A percentile compares a stretch with the other conserved stretches of the same genome.
Evolutionary conservation across 2,113 vertebrate genomes (phyloP).

Genomic region (Tachycineta bicolor): DNA sequence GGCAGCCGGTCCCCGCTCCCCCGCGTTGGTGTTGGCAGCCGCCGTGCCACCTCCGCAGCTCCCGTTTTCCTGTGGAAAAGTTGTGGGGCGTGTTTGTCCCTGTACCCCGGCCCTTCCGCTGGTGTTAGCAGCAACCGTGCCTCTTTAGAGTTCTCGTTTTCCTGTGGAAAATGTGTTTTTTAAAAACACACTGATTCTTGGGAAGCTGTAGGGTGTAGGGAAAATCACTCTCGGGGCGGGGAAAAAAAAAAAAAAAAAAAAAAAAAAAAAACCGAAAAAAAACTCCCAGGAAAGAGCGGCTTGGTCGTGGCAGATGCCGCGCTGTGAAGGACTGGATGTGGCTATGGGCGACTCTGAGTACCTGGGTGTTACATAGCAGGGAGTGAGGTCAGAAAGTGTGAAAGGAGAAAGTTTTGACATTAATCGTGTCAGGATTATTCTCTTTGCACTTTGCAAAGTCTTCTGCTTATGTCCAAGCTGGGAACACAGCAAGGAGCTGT

Average conservation of each 20-base stretch:
- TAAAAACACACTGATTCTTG: rapidly evolving
- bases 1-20: background rate
- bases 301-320: rapidly evolving
- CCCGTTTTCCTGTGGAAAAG: rapidly evolving
- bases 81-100: background rate
- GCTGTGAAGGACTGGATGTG: background rate
- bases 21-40: rapidly evolving
- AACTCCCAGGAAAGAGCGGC: background rate
- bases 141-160: too few relatives aligned
- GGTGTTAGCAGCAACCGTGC: background rate
- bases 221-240: background rate
- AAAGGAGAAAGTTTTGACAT: background rate
- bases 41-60: background rate
- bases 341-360: background rate
- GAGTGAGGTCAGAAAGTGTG: too few relatives aligned
- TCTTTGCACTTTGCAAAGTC: background rate
- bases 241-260: too few relatives aligned
- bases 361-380: rapidly evolving
- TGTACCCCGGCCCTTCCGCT: too few relatives aligned
- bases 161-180: background rate
- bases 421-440: rapidly evolving
- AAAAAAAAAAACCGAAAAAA: background rate
- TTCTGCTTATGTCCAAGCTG: background rate
- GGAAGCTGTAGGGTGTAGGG: background rate
- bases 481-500: background rate